Conservation (phyloP, 2,888 invertebrate species). For the Spisula subtruncata region DNA sequence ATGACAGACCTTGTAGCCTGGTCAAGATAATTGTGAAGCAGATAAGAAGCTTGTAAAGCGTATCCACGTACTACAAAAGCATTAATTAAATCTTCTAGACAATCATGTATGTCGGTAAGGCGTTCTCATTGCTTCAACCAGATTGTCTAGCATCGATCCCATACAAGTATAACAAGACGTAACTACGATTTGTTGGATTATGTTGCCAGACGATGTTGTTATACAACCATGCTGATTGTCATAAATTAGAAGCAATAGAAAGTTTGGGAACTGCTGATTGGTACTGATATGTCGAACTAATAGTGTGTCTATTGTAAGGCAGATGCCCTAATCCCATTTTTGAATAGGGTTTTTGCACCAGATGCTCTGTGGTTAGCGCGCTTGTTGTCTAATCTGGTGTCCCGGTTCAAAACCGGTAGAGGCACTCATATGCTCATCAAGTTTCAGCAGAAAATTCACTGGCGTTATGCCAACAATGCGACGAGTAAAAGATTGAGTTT, state of each 20-base stretch:
- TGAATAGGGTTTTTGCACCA: no score
- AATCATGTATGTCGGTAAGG: background rate
- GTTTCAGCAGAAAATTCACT: no score
- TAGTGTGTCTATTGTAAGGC: no score
- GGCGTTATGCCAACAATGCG: no score
- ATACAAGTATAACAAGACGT: slow-evolving; percentile 20
- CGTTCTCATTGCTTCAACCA: background rate
- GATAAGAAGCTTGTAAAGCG: background rate
- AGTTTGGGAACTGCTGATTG: no score
- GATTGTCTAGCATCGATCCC: slow-evolving; percentile 5
- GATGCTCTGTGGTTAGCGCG: no score
- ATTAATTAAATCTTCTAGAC: slow-evolving; percentile 20
- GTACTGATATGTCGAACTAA: no score
- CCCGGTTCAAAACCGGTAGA: no score
- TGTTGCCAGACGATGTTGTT: background rate
- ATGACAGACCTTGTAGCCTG: background rate
- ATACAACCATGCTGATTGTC: background rate
- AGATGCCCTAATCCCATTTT: no score
- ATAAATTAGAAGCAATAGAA: background rate
- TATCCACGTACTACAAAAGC: background rate
- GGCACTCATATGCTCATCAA: no score
- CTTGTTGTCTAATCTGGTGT: no score
- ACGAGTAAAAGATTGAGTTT: no score
- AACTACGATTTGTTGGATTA: slow-evolving; percentile 19
- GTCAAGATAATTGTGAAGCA: background rate